These are phyloP conservation scores for Drosophila barbarae DNA, from an alignment of 2,888 invertebrate species.

Conservation along the genomic window DNA sequence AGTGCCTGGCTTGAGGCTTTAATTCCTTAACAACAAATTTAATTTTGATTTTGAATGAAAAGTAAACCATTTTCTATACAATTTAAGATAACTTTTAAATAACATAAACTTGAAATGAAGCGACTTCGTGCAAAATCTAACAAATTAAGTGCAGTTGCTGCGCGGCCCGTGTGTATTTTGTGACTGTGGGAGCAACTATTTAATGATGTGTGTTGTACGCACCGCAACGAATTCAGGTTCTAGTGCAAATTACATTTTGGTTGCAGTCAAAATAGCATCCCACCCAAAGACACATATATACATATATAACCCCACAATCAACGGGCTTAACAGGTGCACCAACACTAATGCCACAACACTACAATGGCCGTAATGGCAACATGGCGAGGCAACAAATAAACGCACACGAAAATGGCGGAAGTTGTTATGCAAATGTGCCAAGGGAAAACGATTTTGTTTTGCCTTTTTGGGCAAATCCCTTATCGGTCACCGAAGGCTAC, in stretches of 20 bases:
- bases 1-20: neutral
- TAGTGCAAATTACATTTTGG: conserved; percentile 62
- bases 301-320: conserved; percentile 35
- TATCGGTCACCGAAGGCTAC: conserved; percentile 18
- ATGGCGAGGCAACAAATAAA: conserved; percentile 37
- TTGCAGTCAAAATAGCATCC: conserved; percentile 17
- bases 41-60: neutral
- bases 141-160: conserved; percentile 42
- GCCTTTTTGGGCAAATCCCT: conserved; percentile 13
- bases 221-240: conserved; percentile 35
- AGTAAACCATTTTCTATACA: neutral
- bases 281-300: neutral
- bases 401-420: conserved; percentile 55
- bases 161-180: neutral
- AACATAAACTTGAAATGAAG: conserved; percentile 24
- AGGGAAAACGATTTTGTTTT: neutral
- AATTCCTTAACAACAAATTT: neutral
- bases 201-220: conserved; percentile 19
- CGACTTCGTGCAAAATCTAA: conserved; percentile 31
- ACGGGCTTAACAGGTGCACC: conserved; percentile 50
- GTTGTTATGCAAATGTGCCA: conserved; percentile 67
- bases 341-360: conserved; percentile 22
- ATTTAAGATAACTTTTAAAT: neutral
- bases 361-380: conserved; percentile 13
- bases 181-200: conserved; percentile 5